phyloP scores from a whole-genome alignment of 2,888 invertebrate genomes.

The Aproaerema taeniolella region DNA sequence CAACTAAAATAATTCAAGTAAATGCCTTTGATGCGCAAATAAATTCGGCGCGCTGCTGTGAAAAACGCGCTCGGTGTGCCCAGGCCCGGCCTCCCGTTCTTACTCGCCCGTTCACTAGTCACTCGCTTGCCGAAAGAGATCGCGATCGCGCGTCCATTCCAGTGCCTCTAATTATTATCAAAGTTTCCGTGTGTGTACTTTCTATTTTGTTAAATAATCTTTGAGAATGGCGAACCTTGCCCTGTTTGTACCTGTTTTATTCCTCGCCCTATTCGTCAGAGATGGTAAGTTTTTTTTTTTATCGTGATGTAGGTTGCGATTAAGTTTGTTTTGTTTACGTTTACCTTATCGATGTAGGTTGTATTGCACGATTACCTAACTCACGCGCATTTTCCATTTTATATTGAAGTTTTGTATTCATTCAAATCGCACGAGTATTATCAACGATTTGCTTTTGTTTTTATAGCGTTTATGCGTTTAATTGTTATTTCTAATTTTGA shows the following conservation, averaged over 20 bases:
- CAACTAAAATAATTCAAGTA: no score
- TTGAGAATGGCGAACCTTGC: constrained; percentile 54
- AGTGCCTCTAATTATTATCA: constrained; percentile 16
- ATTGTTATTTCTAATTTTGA: no score
- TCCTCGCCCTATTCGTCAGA: constrained; percentile 54
- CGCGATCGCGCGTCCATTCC: constrained; percentile 25
- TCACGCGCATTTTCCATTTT: no score
- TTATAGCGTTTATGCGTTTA: no score
- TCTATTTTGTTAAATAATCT: constrained; percentile 32
- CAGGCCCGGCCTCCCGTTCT: constrained; percentile 11
- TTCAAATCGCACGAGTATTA: no score
- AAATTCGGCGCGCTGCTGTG: no score
- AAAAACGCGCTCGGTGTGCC: constrained; percentile 7
- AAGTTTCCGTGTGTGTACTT: constrained; percentile 25
- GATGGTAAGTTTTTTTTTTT: constrained; percentile 36
- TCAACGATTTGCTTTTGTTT: no score
- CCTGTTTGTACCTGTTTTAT: constrained; percentile 55
- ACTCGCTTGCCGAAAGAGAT: constrained; percentile 48
- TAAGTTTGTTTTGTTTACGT: constrained; percentile 18
- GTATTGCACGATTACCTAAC: no score
- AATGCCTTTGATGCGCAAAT: no score
- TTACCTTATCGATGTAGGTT: background rate
- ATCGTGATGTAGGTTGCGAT: constrained; percentile 11
- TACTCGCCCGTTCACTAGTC: constrained; percentile 28
- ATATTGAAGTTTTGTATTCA: no score